A percentile compares a stretch with the other conserved stretches of the same genome.
phyloP scores from a whole-genome alignment of 30 jellyfish, hydroid and myxozoan species.

The Turritopsis dohrnii region DNA sequence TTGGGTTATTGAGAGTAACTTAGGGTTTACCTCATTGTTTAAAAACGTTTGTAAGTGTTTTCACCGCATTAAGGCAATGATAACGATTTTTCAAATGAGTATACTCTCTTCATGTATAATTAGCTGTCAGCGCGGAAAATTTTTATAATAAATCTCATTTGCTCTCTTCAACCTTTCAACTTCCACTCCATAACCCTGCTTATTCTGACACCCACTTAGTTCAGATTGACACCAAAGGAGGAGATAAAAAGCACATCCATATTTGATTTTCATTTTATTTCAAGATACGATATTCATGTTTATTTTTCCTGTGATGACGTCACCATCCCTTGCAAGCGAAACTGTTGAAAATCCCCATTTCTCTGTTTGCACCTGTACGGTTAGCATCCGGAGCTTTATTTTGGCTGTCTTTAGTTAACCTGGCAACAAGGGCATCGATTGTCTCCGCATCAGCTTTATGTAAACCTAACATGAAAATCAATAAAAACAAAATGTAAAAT shows the following conservation, averaged over 20 bases:
- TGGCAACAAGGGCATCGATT: conserved; percentile 4
- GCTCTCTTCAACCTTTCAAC: too few relatives aligned
- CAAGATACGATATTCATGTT: neutral
- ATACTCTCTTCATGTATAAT: too few relatives aligned
- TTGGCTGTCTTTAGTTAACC: conserved; percentile 3
- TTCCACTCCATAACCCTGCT: too few relatives aligned
- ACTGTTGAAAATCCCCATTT: conserved; percentile 27
- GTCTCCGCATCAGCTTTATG: conserved; percentile 12
- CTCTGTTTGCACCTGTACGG: conserved; percentile 30
- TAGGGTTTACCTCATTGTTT: too few relatives aligned
- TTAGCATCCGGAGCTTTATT: conserved; percentile 30
- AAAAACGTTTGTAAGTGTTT: too few relatives aligned
- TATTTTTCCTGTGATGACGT: neutral
- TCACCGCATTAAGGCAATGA: too few relatives aligned
- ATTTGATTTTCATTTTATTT: neutral
- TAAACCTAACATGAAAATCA: neutral
- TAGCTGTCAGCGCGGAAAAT: too few relatives aligned
- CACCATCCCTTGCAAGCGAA: conserved; percentile 32
- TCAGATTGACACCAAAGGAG: too few relatives aligned
- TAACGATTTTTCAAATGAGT: too few relatives aligned
- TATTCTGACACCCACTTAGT: too few relatives aligned
- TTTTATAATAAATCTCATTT: too few relatives aligned
- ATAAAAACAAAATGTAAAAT: neutral
- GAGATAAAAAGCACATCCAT: neutral
- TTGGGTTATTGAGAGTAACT: too few relatives aligned